Conservation (phyloP, 2,113 vertebrate genomes). For the Scalopus aquaticus region DNA sequence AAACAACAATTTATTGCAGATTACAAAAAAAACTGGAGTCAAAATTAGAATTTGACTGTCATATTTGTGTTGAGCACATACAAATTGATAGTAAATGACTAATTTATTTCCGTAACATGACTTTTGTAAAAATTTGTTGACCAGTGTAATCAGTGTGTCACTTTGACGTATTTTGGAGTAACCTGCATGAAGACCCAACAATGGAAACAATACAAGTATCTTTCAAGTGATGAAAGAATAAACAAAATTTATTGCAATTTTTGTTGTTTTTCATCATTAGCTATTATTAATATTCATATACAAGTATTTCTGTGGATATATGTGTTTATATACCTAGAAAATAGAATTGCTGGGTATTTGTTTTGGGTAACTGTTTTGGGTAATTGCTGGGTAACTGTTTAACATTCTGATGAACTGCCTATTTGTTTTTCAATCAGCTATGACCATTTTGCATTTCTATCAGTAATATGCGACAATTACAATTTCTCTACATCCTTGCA, state of each 20-base stretch:
- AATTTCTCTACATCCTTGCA: background rate
- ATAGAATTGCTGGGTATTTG: background rate
- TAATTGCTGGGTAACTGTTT: conserved; percentile 8
- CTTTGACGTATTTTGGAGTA: too few species aligned
- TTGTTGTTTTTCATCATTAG: background rate
- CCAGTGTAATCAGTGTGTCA: too few species aligned
- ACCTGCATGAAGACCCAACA: too few species aligned
- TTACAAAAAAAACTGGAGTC: too few species aligned
- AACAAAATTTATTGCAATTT: too few species aligned
- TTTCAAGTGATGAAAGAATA: background rate
- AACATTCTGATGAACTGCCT: background rate
- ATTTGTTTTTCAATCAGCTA: background rate
- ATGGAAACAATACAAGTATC: background rate
- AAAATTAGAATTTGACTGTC: too few species aligned
- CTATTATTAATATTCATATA: background rate
- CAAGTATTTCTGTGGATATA: conserved; percentile 19
- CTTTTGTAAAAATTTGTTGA: too few species aligned
- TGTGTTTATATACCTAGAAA: background rate
- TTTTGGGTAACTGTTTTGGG: background rate
- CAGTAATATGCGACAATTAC: background rate
- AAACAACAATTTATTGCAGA: too few species aligned
- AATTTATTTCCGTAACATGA: too few species aligned
- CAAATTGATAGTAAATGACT: too few species aligned
- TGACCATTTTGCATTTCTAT: background rate
- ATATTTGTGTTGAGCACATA: too few species aligned